Evolutionary conservation across 2,113 vertebrate species (phyloP), one percentile per base, ranked within the genome.

Genomic region (Gallinago paraguaiae): DNA sequence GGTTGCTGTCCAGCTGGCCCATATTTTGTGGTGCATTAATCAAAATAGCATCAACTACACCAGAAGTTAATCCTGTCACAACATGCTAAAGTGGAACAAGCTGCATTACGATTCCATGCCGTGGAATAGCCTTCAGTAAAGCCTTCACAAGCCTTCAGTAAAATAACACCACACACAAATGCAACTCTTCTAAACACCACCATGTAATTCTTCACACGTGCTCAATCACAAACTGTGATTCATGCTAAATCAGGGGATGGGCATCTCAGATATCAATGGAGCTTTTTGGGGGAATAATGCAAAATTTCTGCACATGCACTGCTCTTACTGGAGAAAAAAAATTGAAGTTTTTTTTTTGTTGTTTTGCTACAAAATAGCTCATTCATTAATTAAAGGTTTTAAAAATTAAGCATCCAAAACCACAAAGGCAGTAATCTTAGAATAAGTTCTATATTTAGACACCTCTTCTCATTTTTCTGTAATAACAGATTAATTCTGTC

Each of bases 1-100:
- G 39, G 61, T 9, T 87, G 35, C 59, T 78, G 70, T 72, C 91
- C 89, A 95, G 53, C 53, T 91, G 82, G 77, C 14, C 57, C 18
- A 0, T 31, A 56, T 45, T 91, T 92, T 69, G 51, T 68, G n/a
- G 75, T 25, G 24, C 41, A 79, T 84, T 95, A 82, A 94, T 92
- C 61, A 92, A 81, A 91, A 57, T 4, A 65, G 13, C 23, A 70
- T 33, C 4, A 1, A 59, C 50, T 51, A n/a, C 28, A 54, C 43
- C 0, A 88, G 28, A 63, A 94, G 30, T 20, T 80, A 59, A 88
- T 70, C n/a, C 28, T 51, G 17, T 17, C 43, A 57, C 1, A n/a
- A 70, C 18, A 61, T 6, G 6, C 24, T 30, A 61, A 79, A 48
- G 59, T 4, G n/a, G 64, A 74, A 86, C 15, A 70, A 51, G 50